Conservation (phyloP, 2,888 invertebrate species). For the Mythimna vitellina region DNA sequence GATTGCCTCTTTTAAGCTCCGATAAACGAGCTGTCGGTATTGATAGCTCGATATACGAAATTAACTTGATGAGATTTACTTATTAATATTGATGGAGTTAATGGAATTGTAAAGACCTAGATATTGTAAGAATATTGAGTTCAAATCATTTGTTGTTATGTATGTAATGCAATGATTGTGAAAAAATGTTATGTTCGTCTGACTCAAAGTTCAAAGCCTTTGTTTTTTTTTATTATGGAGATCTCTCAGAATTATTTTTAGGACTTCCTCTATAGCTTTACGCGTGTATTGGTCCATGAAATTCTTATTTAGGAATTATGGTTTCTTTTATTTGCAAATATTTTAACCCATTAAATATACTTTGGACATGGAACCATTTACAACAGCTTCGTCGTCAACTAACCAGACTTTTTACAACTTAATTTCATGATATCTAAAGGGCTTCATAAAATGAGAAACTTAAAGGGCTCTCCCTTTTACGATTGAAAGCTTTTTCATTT, state of each 20-base stretch:
- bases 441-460: slow-evolving; percentile 3
- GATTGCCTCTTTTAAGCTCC: slow-evolving; percentile 80
- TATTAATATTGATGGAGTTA: slow-evolving; percentile 11
- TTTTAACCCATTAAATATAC: not conserved
- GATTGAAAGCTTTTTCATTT: slow-evolving; percentile 31
- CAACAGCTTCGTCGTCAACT: not conserved
- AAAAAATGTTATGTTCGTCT: slow-evolving; percentile 8
- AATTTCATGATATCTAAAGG: not conserved
- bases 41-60: slow-evolving; percentile 49
- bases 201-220: slow-evolving; percentile 16
- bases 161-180: slow-evolving; percentile 17
- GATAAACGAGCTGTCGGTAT: slow-evolving; percentile 70
- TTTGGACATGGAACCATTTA: not conserved
- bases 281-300: not conserved
- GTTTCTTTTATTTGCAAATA: not conserved
- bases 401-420: not conserved
- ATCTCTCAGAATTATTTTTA: slow-evolving; percentile 11
- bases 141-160: slow-evolving; percentile 12
- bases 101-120: slow-evolving; percentile 20
- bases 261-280: not conserved
- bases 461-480: slow-evolving; percentile 20
- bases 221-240: not conserved
- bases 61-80: slow-evolving; percentile 42
- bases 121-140: slow-evolving; percentile 16
- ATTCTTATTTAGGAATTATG: not conserved